Percentiles rank a stretch among this genome's conserved stretches.
phyloP scores from a whole-genome alignment of 2,797 vertebrate species.

The Tapirus indicus region DNA sequence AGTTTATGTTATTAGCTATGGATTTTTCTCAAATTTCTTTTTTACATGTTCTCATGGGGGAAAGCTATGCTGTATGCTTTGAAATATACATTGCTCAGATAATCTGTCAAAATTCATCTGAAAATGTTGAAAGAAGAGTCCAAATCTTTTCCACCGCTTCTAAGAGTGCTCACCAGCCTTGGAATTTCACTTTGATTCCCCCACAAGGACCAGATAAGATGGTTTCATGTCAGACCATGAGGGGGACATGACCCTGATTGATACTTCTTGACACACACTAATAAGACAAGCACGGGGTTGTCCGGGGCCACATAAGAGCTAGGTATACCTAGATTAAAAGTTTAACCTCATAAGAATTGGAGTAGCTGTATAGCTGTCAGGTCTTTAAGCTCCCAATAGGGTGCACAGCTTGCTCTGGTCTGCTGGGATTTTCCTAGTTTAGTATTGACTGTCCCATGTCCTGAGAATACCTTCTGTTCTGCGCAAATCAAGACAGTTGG shows the following conservation, averaged over 20 bases:
- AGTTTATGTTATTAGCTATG: neutral
- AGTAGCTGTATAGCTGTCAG: neutral
- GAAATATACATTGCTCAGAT: neutral
- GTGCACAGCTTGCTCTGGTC: neutral
- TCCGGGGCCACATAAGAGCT: neutral
- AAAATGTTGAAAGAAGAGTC: neutral
- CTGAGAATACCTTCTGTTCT: neutral
- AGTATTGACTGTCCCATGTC: neutral
- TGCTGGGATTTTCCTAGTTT: neutral
- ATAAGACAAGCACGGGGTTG: neutral
- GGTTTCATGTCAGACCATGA: neutral
- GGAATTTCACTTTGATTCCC: neutral
- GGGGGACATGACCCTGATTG: neutral
- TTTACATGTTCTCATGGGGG: neutral
- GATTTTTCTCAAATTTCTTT: neutral
- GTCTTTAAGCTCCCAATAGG: neutral
- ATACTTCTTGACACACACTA: neutral
- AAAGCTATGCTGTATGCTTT: neutral
- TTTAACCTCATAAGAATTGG: neutral
- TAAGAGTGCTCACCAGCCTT: neutral
- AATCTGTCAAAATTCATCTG: constrained; percentile 1
- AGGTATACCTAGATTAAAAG: neutral
- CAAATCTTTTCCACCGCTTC: neutral
- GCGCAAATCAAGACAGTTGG: neutral
- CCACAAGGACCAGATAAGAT: neutral